These are phyloP conservation scores for Chaetura pelagica DNA, from an alignment of 2,113 vertebrate genomes.

Conservation along the genomic window DNA sequence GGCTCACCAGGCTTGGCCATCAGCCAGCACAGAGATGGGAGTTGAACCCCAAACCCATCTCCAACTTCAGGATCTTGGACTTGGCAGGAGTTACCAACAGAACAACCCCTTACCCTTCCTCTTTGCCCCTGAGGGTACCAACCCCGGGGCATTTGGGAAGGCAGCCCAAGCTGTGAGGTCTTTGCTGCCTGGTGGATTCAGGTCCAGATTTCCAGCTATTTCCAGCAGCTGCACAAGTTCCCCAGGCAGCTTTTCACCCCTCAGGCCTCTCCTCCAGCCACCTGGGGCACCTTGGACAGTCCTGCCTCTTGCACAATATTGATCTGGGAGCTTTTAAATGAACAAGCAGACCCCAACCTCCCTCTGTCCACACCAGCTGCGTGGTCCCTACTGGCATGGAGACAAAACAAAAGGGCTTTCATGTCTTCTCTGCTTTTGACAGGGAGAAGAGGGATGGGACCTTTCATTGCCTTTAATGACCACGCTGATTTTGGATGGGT, in stretches of 20 bases:
- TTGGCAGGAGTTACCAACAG: background rate
- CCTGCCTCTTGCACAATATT: background rate
- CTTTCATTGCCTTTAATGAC: background rate
- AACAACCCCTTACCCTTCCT: background rate
- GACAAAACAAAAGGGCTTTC: background rate
- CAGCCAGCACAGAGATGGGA: background rate
- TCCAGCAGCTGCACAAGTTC: background rate
- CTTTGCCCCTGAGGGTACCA: background rate
- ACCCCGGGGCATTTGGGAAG: background rate
- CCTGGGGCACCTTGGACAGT: background rate
- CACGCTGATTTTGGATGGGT: background rate
- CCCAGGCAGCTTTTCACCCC: background rate
- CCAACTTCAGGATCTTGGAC: background rate
- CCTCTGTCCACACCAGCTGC: background rate
- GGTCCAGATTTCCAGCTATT: background rate
- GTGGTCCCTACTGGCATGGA: background rate
- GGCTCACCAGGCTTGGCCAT: rapidly evolving
- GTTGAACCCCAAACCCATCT: background rate
- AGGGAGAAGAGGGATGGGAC: background rate
- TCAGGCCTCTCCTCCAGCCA: background rate
- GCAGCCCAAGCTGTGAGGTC: rapidly evolving
- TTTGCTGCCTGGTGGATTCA: background rate
- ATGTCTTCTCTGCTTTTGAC: background rate
- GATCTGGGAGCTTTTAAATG: background rate
- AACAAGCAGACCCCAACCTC: background rate